Conservation (phyloP, 2,888 invertebrate species). For the Melinopterus prodromus region DNA sequence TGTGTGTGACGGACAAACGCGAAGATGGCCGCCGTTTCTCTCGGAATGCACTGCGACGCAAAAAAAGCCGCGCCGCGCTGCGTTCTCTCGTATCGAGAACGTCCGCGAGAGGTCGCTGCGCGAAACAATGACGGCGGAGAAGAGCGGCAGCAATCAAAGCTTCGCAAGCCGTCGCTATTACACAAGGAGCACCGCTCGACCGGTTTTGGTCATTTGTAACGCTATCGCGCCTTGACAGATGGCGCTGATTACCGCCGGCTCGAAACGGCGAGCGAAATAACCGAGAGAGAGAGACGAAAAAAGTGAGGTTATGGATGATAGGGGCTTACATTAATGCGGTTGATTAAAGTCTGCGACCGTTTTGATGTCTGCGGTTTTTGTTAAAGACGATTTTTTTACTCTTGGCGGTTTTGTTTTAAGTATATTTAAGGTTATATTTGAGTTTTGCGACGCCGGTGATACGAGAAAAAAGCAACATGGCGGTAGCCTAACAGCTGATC, state of each 20-base stretch:
- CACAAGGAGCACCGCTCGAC: background rate
- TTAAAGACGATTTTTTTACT: too few relatives aligned
- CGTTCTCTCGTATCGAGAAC: background rate
- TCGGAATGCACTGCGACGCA: background rate
- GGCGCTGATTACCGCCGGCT: background rate
- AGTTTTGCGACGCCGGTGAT: too few relatives aligned
- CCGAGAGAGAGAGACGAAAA: background rate
- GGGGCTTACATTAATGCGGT: too few relatives aligned
- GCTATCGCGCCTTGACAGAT: background rate
- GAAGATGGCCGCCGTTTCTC: background rate
- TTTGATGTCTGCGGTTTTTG: too few relatives aligned
- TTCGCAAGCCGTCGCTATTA: background rate
- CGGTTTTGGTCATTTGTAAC: conserved; percentile 4
- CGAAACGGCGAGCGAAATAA: background rate
- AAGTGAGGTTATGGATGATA: too few relatives aligned
- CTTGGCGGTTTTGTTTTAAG: too few relatives aligned
- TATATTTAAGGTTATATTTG: too few relatives aligned
- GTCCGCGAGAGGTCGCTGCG: background rate
- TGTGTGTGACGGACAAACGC: background rate
- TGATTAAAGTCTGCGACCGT: too few relatives aligned
- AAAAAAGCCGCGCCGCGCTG: background rate
- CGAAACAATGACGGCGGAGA: background rate
- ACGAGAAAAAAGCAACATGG: too few relatives aligned
- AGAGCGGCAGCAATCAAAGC: background rate
- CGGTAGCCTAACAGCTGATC: too few relatives aligned